Conservation (phyloP, 2,888 invertebrate genomes). For the Pristionchus japonicus region DNA sequence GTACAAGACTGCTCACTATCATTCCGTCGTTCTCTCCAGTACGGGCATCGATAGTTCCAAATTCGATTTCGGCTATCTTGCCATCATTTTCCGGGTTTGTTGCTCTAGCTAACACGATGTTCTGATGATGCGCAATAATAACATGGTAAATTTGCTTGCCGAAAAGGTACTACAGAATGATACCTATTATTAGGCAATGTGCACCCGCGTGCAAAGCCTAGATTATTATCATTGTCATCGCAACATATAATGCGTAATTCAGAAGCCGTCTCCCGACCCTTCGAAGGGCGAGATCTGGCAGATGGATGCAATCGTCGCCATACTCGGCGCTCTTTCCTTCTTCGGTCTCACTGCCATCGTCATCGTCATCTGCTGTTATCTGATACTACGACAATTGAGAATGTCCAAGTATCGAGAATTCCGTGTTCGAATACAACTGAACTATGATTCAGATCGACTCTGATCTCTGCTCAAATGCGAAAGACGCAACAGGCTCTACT, state of each 20-base stretch:
- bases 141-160: too few relatives aligned
- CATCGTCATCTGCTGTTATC: background rate
- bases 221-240: too few relatives aligned
- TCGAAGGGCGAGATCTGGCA: background rate
- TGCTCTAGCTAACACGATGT: too few relatives aligned
- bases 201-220: too few relatives aligned
- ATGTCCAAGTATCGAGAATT: background rate
- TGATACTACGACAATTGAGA: background rate
- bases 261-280: background rate
- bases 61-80: background rate
- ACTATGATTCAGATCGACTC: background rate
- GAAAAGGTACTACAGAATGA: too few relatives aligned
- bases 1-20: background rate
- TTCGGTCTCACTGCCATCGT: background rate
- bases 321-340: background rate
- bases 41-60: background rate
- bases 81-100: background rate
- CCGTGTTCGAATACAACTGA: background rate
- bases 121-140: too few relatives aligned
- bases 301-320: background rate
- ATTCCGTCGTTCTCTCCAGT: background rate
- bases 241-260: too few relatives aligned
- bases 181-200: too few relatives aligned
- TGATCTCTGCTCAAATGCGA: background rate
- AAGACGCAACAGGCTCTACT: background rate